A percentile compares a stretch with the other conserved stretches of the same genome.
Conservation (phyloP, 2,888 invertebrate species). For the Leptopilina drosophilae region DNA sequence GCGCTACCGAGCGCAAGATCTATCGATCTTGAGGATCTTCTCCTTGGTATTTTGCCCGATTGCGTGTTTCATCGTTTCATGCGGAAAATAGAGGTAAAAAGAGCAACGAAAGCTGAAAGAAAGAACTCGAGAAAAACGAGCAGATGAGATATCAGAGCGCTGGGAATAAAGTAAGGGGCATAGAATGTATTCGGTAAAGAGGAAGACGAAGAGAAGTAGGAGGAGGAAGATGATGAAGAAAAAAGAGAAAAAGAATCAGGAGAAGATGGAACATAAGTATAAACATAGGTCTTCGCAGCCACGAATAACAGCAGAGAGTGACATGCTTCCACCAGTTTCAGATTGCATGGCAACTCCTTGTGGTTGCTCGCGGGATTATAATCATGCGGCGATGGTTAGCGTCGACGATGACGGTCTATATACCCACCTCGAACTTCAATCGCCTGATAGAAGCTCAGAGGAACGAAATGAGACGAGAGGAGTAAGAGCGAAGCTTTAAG, state of each 20-base stretch:
- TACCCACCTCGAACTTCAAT: constrained; percentile 48
- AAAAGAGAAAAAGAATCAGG: constrained; percentile 46
- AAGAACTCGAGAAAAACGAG: background rate
- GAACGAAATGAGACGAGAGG: constrained; percentile 40
- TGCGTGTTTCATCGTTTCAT: constrained; percentile 31
- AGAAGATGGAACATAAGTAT: constrained; percentile 56
- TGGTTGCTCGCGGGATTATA: constrained; percentile 65
- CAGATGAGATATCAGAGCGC: background rate
- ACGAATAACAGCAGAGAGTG: constrained; percentile 68
- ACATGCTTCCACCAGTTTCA: constrained; percentile 69
- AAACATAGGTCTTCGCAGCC: constrained; percentile 69
- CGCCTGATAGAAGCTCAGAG: constrained; percentile 43
- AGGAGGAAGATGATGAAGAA: constrained; percentile 43
- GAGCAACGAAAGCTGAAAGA: constrained; percentile 16
- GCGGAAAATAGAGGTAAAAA: constrained; percentile 36
- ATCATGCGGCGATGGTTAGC: constrained; percentile 58
- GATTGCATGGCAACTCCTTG: constrained; percentile 64
- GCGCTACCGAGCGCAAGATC: constrained; percentile 57
- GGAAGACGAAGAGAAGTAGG: constrained; percentile 21
- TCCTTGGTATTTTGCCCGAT: constrained; percentile 36
- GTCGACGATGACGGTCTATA: constrained; percentile 42
- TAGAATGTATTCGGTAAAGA: constrained; percentile 5
- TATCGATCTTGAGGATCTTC: constrained; percentile 26
- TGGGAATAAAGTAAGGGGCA: background rate
- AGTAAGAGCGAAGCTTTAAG: constrained; percentile 37